Percentiles rank a stretch among this genome's conserved stretches.
Conservation (phyloP, 2,113 vertebrate species). For the Protobothrops mucrosquamatus region DNA sequence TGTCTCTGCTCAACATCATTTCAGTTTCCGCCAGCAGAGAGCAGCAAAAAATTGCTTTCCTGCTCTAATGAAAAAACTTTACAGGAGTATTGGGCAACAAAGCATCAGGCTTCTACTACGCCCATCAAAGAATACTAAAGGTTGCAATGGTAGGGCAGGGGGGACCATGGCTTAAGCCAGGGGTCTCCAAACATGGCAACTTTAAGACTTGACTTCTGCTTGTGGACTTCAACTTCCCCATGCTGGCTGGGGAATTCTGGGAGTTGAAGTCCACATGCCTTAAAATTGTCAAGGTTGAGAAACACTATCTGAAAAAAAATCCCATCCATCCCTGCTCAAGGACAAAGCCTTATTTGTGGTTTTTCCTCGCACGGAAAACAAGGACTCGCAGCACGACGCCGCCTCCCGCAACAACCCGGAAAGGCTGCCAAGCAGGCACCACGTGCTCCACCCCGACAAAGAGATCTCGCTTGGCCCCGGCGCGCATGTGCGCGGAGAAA, state of each 20-base stretch:
- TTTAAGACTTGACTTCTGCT: neutral
- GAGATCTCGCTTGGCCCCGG: neutral
- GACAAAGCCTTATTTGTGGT: neutral
- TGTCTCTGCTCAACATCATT: neutral
- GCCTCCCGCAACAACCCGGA: neutral
- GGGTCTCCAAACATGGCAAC: neutral
- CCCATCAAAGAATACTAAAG: neutral
- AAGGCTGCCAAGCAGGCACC: neutral
- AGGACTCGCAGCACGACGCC: neutral
- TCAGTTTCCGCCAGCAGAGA: slow-evolving; percentile 2
- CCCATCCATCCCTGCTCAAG: neutral
- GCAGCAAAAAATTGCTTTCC: neutral
- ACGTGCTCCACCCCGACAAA: neutral
- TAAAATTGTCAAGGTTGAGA: no score
- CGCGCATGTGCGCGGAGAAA: neutral
- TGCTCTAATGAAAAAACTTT: neutral
- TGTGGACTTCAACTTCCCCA: neutral
- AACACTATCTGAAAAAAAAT: neutral
- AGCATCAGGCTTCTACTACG: neutral
- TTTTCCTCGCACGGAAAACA: neutral
- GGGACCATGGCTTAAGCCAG: neutral
- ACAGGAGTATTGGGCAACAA: neutral
- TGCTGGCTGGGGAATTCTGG: no score
- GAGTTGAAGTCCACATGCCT: no score
- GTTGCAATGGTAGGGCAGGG: neutral